Base-by-base conservation (phyloP, 2,888 invertebrate genomes). In the Minunthozetes semirufus region DNA sequence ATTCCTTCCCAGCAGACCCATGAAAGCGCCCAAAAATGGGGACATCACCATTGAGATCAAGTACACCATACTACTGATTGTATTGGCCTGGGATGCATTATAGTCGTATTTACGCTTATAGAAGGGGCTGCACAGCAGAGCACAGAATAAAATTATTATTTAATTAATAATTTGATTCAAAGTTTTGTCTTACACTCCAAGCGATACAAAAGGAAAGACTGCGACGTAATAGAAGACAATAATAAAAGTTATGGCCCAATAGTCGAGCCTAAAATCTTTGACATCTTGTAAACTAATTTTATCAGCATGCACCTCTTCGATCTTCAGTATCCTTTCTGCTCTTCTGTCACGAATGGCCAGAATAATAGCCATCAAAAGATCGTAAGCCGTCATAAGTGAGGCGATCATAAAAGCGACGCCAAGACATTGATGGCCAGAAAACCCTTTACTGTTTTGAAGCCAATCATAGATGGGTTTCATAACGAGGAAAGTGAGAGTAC, bases 171-270 rank as follows among this genome's bases (percentile, higher is more conserved):
- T n/a, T n/a, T n/a, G n/a, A n/a, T n/a, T n/a, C n/a, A n/a, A n/a
- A 75, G 17, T 13, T 75, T 74, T 87, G 75, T 83, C 93, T 89
- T 85, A 94, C 94, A 95, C 90, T 83, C 94, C 97, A 74, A 96
- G 85, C 0, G 93, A 92, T 81, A 98, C 91, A 82, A 98, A 97
- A 3, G 97, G 96, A 82, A 97, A 97, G 78, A 98, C 92, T 9
- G 96, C 91, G 63, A 94, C 89, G 83, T 98, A 98, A 83, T 95
- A 98, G 0, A 92, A 88, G 1, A 97, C 93, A 84, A 96, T 96
- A 78, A 97, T 91, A 5, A 91, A 83, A 68, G 90, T 88, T 17
- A 96, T 87, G 78, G 97, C 86, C 96, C 97, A 98, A 82, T 96
- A 94, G 13, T 90, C 87, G 8, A 87, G 80, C 79, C 89, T 90